phyloP scores from a whole-genome alignment of 2,888 invertebrate genomes.

The Clostera curtula region DNA sequence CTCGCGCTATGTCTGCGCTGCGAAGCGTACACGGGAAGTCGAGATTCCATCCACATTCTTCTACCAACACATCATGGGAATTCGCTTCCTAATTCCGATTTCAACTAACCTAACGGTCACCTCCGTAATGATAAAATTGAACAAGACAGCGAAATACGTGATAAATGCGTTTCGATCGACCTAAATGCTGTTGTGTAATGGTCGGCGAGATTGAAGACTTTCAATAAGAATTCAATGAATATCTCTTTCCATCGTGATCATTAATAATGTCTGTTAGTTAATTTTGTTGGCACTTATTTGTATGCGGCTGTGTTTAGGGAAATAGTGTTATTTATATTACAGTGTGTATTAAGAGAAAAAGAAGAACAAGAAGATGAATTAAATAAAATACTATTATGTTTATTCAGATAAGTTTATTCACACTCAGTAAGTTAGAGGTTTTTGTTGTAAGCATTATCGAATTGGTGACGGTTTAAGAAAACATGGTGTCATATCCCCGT shows the following conservation, averaged over 20 bases:
- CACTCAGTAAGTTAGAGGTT: too few relatives aligned
- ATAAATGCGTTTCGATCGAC: constrained; percentile 38
- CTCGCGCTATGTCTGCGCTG: constrained; percentile 46
- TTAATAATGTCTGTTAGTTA: constrained; percentile 16
- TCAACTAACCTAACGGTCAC: constrained; percentile 41
- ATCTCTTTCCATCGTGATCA: constrained; percentile 22
- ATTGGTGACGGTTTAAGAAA: too few relatives aligned
- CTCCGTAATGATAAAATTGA: constrained; percentile 40
- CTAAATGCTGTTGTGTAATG: constrained; percentile 35
- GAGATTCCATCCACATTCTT: constrained; percentile 4
- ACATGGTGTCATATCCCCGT: too few relatives aligned
- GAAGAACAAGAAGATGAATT: too few relatives aligned
- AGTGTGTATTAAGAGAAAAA: too few relatives aligned
- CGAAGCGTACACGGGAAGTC: constrained; percentile 13
- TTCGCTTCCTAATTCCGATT: constrained; percentile 16
- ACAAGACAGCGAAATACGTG: constrained; percentile 43
- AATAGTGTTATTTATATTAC: too few relatives aligned
- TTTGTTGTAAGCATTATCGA: too few relatives aligned
- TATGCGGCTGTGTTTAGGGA: too few relatives aligned
- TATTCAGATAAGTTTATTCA: too few relatives aligned
- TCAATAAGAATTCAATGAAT: constrained; percentile 29
- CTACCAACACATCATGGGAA: constrained; percentile 1
- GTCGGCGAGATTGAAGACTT: constrained; percentile 29
- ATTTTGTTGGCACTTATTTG: too few relatives aligned
- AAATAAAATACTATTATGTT: too few relatives aligned